Base-by-base conservation (phyloP, 2,113 vertebrate genomes). In the Aepyceros melampus region DNA sequence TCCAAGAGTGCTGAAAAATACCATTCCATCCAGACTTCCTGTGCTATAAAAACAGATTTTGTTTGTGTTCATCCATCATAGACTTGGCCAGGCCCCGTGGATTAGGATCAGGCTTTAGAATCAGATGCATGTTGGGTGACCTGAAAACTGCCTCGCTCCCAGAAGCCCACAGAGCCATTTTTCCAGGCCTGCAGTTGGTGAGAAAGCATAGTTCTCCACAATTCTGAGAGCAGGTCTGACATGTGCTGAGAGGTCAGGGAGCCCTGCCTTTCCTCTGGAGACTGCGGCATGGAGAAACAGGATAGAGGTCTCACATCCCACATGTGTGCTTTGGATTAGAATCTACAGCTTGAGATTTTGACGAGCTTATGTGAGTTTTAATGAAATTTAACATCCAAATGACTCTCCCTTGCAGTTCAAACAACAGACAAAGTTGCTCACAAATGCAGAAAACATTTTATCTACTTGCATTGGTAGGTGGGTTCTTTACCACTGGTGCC, bases 1-100 rank as follows among this genome's bases (percentile, higher is more conserved):
- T 85, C 82, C 74, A 93, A 45, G 86, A 97, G 51, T 95, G 17
- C 58, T 64, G 58, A 97, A 95, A 97, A 98, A 64, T 49, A 88
- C 47, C 76, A 27, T 56, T 96, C 51, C 91, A 53, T 82, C 71
- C 7, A 1, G 58, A 60, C 81, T 93, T 97, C 74, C 7, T 89
- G 82, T 60, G 78, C 79, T n/a, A 2, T 71, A 27, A 71, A 56
- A 64, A 13, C 64, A 79, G 55, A 81, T 79, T 93, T 92, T 93
- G 43, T 90, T 84, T 88, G 33, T 92, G 51, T 53, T 91, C 15
- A 7, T 92, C 71, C 95, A 5, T 87, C 82, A 91, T 71, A 60
- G 84, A 40, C 14, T 40, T 11, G n/a, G 94, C 90, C 12, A 96
- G 88, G 43, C 40, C 45, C 55, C 14, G 19, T 19, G 60, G 36